Evolutionary conservation across 2,888 invertebrate species (phyloP).

Genomic region (Xestobium rufovillosum): DNA sequence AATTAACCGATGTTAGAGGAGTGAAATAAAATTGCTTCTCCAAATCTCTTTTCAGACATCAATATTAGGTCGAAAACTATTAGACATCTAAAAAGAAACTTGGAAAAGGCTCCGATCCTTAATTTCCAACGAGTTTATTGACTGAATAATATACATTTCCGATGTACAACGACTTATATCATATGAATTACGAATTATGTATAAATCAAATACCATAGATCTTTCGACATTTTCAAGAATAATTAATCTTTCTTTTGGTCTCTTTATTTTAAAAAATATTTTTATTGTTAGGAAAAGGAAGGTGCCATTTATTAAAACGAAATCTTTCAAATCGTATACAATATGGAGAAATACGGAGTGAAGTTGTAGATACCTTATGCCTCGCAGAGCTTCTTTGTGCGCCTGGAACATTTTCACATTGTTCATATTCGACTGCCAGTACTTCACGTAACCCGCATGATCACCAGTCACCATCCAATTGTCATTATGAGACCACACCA

Average conservation of each 20-base stretch:
- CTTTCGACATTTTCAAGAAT: no score
- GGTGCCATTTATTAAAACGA: conserved; percentile 40
- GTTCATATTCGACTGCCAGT: conserved; percentile 99
- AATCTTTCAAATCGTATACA: conserved; percentile 35
- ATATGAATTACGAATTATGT: no score
- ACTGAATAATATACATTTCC: no score
- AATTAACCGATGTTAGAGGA: conserved; percentile 27
- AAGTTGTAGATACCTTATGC: conserved; percentile 76
- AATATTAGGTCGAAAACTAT: conserved; percentile 7
- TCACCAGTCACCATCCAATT: conserved; percentile 99
- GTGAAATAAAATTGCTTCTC: conserved; percentile 39
- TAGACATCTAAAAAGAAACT: conserved; percentile 33
- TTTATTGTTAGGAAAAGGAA: conserved; percentile 36
- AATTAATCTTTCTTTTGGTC: no score
- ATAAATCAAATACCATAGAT: no score
- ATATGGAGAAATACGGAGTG: conserved; percentile 38
- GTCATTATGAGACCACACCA: conserved; percentile 99
- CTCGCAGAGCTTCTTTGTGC: conserved; percentile 98
- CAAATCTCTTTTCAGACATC: conserved; percentile 36
- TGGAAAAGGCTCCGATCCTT: conserved; percentile 35
- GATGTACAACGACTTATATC: no score
- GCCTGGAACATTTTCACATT: conserved; percentile 99
- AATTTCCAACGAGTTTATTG: conserved; percentile 39
- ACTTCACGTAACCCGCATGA: conserved; percentile 97
- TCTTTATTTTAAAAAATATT: conserved; percentile 27